Evolutionary conservation across 1,140 invertebrate species (phyloP).

Genomic region (Drosophila arawakana): DNA sequence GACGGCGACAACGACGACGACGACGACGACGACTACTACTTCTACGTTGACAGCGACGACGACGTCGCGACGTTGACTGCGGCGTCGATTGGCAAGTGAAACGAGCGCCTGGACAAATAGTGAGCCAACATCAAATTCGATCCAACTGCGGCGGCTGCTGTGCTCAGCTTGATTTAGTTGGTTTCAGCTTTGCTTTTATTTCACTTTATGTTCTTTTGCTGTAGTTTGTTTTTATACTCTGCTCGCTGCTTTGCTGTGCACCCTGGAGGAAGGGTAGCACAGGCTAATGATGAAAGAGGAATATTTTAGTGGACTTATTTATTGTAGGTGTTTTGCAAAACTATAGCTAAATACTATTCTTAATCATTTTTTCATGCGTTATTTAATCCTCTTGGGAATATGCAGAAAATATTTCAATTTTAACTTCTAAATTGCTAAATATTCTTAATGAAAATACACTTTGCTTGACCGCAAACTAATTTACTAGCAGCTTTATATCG

Average conservation of each 20-base stretch:
- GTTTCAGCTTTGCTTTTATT: slow-evolving; percentile 42
- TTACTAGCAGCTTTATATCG: too few species aligned
- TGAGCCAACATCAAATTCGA: slow-evolving; percentile 48
- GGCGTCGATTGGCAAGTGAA: slow-evolving; percentile 23
- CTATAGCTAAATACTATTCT: too few species aligned
- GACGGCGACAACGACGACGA: slow-evolving; percentile 19
- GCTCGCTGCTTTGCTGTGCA: too few species aligned
- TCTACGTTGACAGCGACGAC: background rate
- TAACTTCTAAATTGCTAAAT: too few species aligned
- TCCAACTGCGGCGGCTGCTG: slow-evolving; percentile 9
- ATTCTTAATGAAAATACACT: too few species aligned
- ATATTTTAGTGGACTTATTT: too few species aligned
- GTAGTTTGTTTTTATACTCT: background rate
- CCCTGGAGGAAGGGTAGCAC: background rate
- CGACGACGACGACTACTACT: background rate
- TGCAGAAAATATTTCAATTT: too few species aligned
- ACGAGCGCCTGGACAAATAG: slow-evolving; percentile 69
- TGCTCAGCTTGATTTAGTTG: slow-evolving; percentile 43
- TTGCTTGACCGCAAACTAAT: too few species aligned
- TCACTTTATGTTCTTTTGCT: slow-evolving; percentile 19
- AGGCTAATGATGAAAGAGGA: too few species aligned
- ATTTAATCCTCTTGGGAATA: too few species aligned
- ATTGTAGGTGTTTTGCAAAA: too few species aligned
- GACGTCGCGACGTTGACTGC: slow-evolving; percentile 7
- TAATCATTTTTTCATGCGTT: too few species aligned